phyloP scores from a whole-genome alignment of 2,888 invertebrate genomes.

The Drosophila kanekoi region DNA sequence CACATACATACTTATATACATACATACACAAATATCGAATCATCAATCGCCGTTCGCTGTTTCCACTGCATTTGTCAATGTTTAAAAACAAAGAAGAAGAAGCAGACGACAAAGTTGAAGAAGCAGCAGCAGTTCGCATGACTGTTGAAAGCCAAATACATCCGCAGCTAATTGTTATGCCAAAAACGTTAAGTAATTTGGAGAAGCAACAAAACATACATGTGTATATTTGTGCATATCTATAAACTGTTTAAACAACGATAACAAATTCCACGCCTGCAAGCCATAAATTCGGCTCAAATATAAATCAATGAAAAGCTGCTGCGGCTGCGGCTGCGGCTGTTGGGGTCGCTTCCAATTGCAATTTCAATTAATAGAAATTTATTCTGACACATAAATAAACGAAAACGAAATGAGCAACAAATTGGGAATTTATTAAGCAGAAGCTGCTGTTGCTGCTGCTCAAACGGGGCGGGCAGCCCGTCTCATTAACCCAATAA shows the following conservation, averaged over 20 bases:
- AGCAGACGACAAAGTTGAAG: constrained; percentile 14
- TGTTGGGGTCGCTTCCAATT: constrained; percentile 42
- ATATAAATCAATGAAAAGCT: constrained; percentile 64
- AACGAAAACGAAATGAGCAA: constrained; percentile 46
- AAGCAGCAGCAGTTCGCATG: constrained; percentile 19
- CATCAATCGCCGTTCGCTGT: constrained; percentile 44
- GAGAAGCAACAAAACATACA: constrained; percentile 30
- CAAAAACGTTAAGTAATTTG: constrained; percentile 61
- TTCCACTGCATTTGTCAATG: constrained; percentile 62
- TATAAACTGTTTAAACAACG: constrained; percentile 29
- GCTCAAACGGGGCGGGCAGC: constrained; percentile 1
- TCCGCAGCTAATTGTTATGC: constrained; percentile 69
- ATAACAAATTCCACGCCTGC: constrained; percentile 51
- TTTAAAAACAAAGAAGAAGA: constrained; percentile 37
- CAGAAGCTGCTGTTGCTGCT: constrained; percentile 1
- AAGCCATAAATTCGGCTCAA: constrained; percentile 57
- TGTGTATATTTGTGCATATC: constrained; percentile 19
- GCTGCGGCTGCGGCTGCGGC: constrained; percentile 15
- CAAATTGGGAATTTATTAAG: constrained; percentile 64
- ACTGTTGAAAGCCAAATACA: constrained; percentile 33
- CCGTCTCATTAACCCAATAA: constrained; percentile 52
- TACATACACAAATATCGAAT: constrained; percentile 34
- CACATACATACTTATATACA: too few relatives aligned
- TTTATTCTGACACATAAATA: constrained; percentile 66
- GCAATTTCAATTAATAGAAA: constrained; percentile 71